These are phyloP conservation scores for Rhinolophus ferrumequinum DNA, from an alignment of 2,113 vertebrate genomes.

Conservation along the genomic window DNA sequence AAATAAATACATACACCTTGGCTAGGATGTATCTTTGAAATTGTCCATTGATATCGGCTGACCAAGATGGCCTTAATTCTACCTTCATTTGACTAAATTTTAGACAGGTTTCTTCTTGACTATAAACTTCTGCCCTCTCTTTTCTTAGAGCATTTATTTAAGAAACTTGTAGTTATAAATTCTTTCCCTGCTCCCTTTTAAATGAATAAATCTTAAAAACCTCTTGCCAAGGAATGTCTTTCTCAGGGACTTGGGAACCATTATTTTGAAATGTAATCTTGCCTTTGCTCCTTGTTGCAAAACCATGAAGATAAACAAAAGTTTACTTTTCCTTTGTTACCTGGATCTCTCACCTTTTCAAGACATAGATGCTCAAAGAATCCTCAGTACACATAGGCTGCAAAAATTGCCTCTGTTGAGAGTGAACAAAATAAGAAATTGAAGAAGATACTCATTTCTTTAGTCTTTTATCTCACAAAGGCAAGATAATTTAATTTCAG, in stretches of 20 bases:
- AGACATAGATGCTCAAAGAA: neutral
- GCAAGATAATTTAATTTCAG: neutral
- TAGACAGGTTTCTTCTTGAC: neutral
- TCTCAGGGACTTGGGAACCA: neutral
- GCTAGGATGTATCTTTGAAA: neutral
- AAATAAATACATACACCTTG: neutral
- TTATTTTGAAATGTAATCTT: neutral
- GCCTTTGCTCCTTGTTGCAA: neutral
- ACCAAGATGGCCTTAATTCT: neutral
- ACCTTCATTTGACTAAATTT: neutral
- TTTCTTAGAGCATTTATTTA: neutral
- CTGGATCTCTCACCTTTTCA: neutral
- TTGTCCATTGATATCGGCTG: neutral
- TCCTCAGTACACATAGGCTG: neutral
- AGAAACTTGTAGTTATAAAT: neutral
- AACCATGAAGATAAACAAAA: neutral
- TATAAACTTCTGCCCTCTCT: accelerated
- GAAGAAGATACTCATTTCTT: neutral
- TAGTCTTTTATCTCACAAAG: neutral
- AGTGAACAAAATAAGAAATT: neutral
- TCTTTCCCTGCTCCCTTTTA: neutral
- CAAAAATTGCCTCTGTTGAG: neutral
- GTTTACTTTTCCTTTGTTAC: neutral
- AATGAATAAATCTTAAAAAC: neutral
- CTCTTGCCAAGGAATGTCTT: neutral